Evolutionary conservation across 2,888 invertebrate genomes (phyloP), one percentile per base, ranked within the genome.

Genomic region (Formica aserva): DNA sequence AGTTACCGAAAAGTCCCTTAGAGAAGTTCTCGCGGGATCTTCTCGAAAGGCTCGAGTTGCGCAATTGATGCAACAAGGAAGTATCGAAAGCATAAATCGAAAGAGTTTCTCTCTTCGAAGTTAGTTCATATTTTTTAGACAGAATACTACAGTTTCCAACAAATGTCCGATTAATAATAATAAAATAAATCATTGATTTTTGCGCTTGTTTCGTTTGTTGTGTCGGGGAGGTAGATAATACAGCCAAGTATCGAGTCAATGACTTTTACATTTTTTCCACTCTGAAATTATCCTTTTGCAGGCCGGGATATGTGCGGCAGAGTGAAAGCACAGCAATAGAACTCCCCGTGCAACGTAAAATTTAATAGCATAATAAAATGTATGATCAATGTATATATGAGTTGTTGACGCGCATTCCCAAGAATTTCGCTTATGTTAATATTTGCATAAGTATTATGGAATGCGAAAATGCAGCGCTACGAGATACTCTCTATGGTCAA

Each of bases 341-440:
- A 60, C 32, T 62, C 45, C 26, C 35, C 18, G n/a, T 35, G 60
- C 55, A 29, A 41, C 41, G 29, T 48, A 13, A 80, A 71, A 26
- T 71, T 32, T 45, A 78, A 71, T 45, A 8, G 22, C 60, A 48
- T 45, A 62, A 69, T 69, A 52, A 60, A 80, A 60, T 48, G 26
- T 22, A 18, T 62, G 32, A 26, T 62, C 72, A 71, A 78, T 32
- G 29, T 48, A 9, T 15, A 71, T 60, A 22, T 11, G 45, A 80
- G 35, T 72, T 72, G n/a, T 48, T 35, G 26, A 18, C 4, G 13
- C 13, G 32, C n/a, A 45, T n/a, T 45, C 1, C 15, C 32, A 45
- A 45, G 62, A 78, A 78, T 71, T 48, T 78, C 35, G 4, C 45
- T 78, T 11, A 78, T 45, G 45, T 71, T 71, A 62, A 67, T 67